Evolutionary conservation across 2,113 vertebrate genomes (phyloP).

Genomic region (Probosciger aterrimus): DNA sequence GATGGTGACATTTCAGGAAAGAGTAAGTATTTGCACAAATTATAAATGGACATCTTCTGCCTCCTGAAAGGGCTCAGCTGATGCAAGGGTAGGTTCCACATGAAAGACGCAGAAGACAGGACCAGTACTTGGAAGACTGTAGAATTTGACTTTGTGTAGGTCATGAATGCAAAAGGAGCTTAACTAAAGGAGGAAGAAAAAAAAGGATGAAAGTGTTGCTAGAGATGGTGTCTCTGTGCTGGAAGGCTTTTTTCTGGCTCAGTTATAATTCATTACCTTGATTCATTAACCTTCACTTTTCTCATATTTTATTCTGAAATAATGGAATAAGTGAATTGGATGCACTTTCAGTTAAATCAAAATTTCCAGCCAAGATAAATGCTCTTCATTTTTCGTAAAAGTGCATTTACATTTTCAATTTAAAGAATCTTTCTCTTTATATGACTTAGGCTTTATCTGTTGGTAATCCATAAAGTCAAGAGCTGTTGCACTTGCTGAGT

Average conservation of each 20-base stretch:
- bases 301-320: slow-evolving; percentile 3
- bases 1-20: not conserved
- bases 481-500: not conserved
- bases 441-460: not conserved
- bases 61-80: not conserved
- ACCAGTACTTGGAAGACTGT: not conserved
- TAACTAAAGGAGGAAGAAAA: not conserved
- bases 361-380: slow-evolving; percentile 7
- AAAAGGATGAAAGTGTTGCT: not conserved
- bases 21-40: not conserved
- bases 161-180: not conserved
- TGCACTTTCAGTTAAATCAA: not conserved
- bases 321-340: not conserved
- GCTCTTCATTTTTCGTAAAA: not conserved
- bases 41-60: not conserved
- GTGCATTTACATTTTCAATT: not conserved
- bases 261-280: slow-evolving; percentile 1
- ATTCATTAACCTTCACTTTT: not conserved
- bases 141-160: not conserved
- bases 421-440: not conserved
- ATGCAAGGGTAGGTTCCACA: not conserved
- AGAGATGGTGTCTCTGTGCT: not conserved
- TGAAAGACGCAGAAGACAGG: not conserved
- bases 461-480: not conserved
- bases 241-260: not conserved